Evolutionary conservation across 1,140 invertebrate species (phyloP).

Genomic region (Cotesia typhae): DNA sequence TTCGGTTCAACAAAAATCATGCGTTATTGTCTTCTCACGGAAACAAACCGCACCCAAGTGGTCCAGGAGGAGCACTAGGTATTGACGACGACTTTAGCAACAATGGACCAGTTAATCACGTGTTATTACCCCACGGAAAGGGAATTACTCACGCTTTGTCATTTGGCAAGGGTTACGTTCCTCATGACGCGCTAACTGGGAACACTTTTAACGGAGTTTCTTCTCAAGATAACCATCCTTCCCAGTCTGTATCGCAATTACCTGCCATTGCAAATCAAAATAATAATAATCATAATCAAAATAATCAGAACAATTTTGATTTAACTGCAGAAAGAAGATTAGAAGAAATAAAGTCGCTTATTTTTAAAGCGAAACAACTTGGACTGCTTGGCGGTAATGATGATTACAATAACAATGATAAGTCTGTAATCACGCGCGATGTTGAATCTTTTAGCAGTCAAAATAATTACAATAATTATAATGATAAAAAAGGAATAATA

Average conservation of each 20-base stretch:
- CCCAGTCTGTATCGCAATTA: slow-evolving; percentile 17
- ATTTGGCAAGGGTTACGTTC: slow-evolving; percentile 55
- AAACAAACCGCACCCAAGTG: too few relatives aligned
- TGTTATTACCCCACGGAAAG: slow-evolving; percentile 52
- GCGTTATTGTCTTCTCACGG: slow-evolving; percentile 30
- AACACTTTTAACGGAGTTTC: slow-evolving; percentile 37
- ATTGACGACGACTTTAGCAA: slow-evolving; percentile 55
- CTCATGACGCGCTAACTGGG: slow-evolving; percentile 49
- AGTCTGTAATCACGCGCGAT: background rate
- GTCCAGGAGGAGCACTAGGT: background rate
- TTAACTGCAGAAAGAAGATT: background rate
- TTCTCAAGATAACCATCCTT: background rate
- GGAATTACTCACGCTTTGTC: slow-evolving; percentile 47
- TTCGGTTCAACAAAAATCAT: slow-evolving; percentile 25
- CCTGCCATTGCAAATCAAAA: background rate
- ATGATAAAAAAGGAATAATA: slow-evolving; percentile 1
- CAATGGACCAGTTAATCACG: slow-evolving; percentile 51
- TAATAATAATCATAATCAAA: background rate
- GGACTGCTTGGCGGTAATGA: too few relatives aligned
- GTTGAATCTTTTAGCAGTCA: background rate
- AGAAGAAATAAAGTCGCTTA: background rate
- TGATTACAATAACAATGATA: background rate
- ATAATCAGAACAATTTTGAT: slow-evolving; percentile 14
- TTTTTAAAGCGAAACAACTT: background rate
- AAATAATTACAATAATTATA: background rate